These are phyloP conservation scores for Tupaia tana DNA, from an alignment of 2,113 vertebrate genomes.

Conservation along the genomic window DNA sequence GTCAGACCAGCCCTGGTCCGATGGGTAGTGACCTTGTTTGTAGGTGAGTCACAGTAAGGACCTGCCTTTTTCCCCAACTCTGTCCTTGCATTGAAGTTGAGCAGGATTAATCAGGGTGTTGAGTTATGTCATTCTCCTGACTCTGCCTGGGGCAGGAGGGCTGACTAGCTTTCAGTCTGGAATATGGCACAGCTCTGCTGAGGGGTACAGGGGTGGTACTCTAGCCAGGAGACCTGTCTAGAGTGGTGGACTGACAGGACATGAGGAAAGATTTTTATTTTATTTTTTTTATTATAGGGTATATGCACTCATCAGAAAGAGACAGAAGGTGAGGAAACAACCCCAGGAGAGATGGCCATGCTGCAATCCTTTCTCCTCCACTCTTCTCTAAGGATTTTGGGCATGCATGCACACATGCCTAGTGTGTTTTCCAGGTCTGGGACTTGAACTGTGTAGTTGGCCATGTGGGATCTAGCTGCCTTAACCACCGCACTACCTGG, in stretches of 20 bases:
- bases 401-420: too few relatives aligned
- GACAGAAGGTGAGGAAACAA: too few relatives aligned
- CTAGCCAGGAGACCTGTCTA: neutral
- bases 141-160: conserved; percentile 3
- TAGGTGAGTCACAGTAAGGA: conserved; percentile 27
- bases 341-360: too few relatives aligned
- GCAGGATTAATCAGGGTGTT: conserved; percentile 60
- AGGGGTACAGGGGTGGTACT: neutral
- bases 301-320: too few relatives aligned
- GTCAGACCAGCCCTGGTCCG: conserved; percentile 32
- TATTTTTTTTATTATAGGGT: too few relatives aligned
- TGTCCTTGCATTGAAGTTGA: neutral
- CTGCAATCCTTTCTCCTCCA: too few relatives aligned
- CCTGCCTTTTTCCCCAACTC: neutral
- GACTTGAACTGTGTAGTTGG: too few relatives aligned
- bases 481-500: too few relatives aligned
- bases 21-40: conserved; percentile 48
- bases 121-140: conserved; percentile 55
- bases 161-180: neutral
- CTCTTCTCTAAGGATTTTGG: too few relatives aligned
- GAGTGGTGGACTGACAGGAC: neutral
- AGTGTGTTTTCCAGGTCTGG: too few relatives aligned
- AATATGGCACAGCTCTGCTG: neutral
- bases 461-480: too few relatives aligned
- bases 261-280: neutral